Base-by-base conservation (phyloP, 2,113 vertebrate genomes). In the Thalassarche chlororhynchos region DNA sequence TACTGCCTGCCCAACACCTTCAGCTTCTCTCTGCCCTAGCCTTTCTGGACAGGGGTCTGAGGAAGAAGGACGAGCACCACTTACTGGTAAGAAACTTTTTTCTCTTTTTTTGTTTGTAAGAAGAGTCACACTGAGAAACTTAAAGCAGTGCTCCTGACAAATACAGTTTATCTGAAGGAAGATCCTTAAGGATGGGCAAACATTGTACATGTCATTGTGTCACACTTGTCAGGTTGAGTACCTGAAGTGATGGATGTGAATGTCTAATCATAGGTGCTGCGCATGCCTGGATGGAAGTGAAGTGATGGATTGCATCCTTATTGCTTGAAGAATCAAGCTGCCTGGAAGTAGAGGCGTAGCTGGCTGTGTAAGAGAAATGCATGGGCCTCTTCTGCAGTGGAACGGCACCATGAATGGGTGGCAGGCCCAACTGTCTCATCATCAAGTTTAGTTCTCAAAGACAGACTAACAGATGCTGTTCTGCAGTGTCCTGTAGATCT, bases 331-430 rank as follows among this genome's bases (percentile, higher is more conserved):
- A 23, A 16, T 44, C 31, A 62, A 28, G 57, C 38, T 34, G 54
- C 28, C 49, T 74, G 40, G 64, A 64, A 75, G 71, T 3, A 62
- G 68, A 28, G 31, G 52, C 4, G 8, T 38, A 40, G 40, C 68
- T 80, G 89, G 62, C 51, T 15, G 55, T 21, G 42, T 4, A 8
- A 42, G 49, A 54, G 66, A 84, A 25, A 34, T 4, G 52, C 36
- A 9, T 0, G 19, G 58, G 58, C 34, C 38, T 66, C 23, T 42
- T 47, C 29, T 1, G 3, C 66, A 40, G 32, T 28, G 38, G 61
- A 29, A 20, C 57, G 31, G 62, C 46, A 11, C 32, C 0, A 0
- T 15, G 17, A 58, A 12, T 5, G 34, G 36, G 47, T 52, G 75
- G 72, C 62, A 47, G 36, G 34, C 8, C 21, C 46, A 46, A 0